Percentiles rank a stretch among this genome's conserved stretches.
Conservation (phyloP, 2,797 vertebrate genomes). For the Pangasius djambal region DNA sequence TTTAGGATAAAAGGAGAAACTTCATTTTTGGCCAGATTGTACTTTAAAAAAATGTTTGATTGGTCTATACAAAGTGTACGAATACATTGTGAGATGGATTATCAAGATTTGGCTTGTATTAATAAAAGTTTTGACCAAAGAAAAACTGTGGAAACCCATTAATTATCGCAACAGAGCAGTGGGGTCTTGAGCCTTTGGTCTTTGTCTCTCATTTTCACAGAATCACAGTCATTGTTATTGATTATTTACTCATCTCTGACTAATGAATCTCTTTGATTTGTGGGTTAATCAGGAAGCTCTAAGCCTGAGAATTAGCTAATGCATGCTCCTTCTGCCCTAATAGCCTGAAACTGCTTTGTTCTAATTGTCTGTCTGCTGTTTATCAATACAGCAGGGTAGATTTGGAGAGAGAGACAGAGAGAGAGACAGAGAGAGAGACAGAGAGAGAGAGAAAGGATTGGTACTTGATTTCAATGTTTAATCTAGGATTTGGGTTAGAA, state of each 20-base stretch:
- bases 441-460: background rate
- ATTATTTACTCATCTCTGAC: constrained; percentile 8
- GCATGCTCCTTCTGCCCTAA: background rate
- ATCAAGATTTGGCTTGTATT: background rate
- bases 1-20: background rate
- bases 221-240: constrained; percentile 7
- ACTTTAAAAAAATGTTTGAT: background rate
- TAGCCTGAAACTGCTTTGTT: background rate
- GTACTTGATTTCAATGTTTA: background rate
- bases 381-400: background rate
- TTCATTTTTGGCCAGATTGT: background rate
- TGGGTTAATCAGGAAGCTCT: constrained; percentile 33
- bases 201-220: background rate
- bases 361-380: background rate
- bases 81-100: background rate
- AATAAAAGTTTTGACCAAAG: background rate
- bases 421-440: background rate
- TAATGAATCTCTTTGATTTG: constrained; percentile 30
- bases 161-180: background rate
- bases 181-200: background rate
- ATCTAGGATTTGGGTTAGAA: background rate
- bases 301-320: constrained; percentile 10
- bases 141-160: background rate
- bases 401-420: background rate
- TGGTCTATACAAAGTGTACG: background rate